These are phyloP conservation scores for Ectobius pallidus DNA, from an alignment of 2,888 invertebrate genomes.

Conservation along the genomic window DNA sequence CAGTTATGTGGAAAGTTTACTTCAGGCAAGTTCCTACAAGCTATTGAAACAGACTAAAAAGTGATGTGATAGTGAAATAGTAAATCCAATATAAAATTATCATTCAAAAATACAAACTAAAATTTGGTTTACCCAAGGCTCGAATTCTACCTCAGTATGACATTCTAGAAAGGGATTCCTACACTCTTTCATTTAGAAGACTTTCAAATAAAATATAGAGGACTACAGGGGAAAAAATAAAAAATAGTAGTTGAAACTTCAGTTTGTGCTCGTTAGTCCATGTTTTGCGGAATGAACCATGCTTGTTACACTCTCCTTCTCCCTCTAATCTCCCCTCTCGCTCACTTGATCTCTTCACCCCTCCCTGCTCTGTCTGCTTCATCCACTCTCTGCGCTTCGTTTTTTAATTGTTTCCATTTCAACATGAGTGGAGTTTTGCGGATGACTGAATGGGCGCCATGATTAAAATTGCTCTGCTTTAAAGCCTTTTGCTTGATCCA, in stretches of 20 bases:
- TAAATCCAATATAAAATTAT: no score
- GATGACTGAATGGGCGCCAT: constrained; percentile 15
- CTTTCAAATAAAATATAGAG: background rate
- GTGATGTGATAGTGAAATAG: no score
- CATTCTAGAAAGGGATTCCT: no score
- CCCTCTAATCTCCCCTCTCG: no score
- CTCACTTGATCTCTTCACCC: no score
- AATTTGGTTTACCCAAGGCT: no score
- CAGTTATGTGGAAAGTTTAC: no score
- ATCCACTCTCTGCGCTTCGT: background rate
- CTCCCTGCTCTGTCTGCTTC: background rate
- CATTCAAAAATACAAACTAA: no score
- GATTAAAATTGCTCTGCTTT: constrained; percentile 29
- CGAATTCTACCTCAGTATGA: no score
- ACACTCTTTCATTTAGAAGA: no score
- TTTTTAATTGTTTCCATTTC: constrained; percentile 28
- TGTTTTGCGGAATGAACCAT: constrained; percentile 14
- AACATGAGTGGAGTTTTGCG: constrained; percentile 16
- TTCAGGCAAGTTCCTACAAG: no score
- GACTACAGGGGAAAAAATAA: background rate
- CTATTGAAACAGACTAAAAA: no score
- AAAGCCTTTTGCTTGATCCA: background rate
- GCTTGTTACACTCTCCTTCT: background rate
- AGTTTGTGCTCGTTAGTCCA: constrained; percentile 4
- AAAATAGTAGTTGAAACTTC: background rate